Evolutionary conservation across 2,888 invertebrate genomes (phyloP).

Genomic region (Ophion ventricosus): DNA sequence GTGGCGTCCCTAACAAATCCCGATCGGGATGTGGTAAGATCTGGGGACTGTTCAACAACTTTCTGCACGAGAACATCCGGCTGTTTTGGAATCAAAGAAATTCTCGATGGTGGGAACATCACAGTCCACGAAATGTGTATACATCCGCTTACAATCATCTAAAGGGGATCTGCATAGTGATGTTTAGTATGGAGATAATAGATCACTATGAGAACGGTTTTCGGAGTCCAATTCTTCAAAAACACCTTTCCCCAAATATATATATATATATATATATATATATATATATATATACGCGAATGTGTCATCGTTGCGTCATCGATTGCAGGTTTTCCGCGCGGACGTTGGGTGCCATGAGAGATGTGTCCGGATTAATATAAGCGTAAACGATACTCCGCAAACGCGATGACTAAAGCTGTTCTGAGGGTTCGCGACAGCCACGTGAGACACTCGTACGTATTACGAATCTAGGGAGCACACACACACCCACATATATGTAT

Average conservation of each 20-base stretch:
- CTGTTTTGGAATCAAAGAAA: too few relatives aligned
- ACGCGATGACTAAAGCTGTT: slow-evolving; percentile 1
- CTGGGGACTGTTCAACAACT: too few relatives aligned
- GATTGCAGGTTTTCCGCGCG: not conserved
- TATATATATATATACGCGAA: not conserved
- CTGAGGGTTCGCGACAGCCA: slow-evolving; percentile 38
- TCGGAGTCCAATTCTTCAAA: not conserved
- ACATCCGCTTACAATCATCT: too few relatives aligned
- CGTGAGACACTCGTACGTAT: slow-evolving; percentile 55
- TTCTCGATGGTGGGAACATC: too few relatives aligned
- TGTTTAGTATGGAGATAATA: too few relatives aligned
- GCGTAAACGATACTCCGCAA: not conserved
- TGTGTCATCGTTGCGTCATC: not conserved
- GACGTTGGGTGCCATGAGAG: not conserved
- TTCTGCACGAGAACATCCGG: too few relatives aligned
- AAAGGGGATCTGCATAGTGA: too few relatives aligned
- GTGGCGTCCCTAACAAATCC: too few relatives aligned
- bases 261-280: not conserved
- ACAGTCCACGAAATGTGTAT: too few relatives aligned
- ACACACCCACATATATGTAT: slow-evolving; percentile 4
- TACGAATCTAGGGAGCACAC: slow-evolving; percentile 38
- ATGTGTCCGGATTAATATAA: not conserved
- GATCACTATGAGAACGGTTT: not conserved
- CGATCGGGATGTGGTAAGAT: too few relatives aligned
- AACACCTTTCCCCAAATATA: not conserved